A percentile compares a stretch with the other conserved stretches of the same genome.
These are phyloP conservation scores for Gorsachius magnificus DNA, from an alignment of 2,797 vertebrate species.

Conservation along the genomic window DNA sequence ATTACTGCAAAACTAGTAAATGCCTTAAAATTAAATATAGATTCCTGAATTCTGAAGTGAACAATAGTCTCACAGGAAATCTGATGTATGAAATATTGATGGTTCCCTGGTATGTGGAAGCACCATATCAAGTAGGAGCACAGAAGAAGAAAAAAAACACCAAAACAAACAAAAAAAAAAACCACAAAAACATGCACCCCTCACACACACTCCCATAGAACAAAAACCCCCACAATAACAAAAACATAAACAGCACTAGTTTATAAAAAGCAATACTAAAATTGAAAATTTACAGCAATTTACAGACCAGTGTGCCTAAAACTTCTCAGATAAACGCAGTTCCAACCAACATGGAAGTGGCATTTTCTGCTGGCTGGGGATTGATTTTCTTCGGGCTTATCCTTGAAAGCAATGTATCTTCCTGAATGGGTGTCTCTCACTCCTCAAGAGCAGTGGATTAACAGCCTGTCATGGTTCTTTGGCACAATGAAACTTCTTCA, in stretches of 20 bases:
- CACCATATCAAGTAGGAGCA: background rate
- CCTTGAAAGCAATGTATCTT: background rate
- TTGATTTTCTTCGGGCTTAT: background rate
- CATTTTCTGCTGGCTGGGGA: background rate
- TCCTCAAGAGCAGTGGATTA: background rate
- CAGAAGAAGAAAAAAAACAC: background rate
- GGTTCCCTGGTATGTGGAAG: background rate
- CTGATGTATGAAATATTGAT: background rate
- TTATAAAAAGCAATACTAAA: background rate
- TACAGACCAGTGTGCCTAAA: background rate
- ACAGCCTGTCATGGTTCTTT: background rate
- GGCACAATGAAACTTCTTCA: background rate
- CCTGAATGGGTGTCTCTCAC: background rate
- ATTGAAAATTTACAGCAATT: background rate
- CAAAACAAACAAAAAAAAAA: too few relatives aligned
- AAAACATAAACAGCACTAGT: background rate
- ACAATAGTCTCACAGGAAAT: background rate
- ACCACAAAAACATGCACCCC: fast-evolving
- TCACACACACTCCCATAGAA: background rate
- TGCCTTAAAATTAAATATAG: background rate
- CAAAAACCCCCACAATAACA: background rate
- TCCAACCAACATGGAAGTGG: background rate
- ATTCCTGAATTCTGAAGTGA: background rate
- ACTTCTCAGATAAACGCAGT: background rate
- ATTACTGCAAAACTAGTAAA: background rate